Evolutionary conservation across 1,140 invertebrate species (phyloP).

Genomic region (Druon quercuslanigerum): DNA sequence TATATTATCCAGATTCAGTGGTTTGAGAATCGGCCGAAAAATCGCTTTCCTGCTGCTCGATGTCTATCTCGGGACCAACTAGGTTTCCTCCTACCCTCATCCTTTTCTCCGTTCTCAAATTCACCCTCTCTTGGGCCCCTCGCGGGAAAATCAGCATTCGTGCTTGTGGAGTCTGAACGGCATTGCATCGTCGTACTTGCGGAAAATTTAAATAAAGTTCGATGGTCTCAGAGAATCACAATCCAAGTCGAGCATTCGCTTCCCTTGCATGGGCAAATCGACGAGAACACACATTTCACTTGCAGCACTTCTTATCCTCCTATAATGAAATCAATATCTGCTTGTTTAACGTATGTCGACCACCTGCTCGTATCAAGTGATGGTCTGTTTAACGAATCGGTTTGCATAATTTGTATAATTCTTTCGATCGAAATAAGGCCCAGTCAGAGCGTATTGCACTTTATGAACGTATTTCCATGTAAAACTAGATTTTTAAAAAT

Average conservation of each 20-base stretch:
- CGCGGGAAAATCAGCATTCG: slow-evolving; percentile 41
- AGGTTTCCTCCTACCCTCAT: neutral
- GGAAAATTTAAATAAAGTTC: slow-evolving; percentile 41
- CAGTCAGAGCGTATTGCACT: no score
- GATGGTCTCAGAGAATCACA: slow-evolving; percentile 36
- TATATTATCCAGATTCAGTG: slow-evolving; percentile 19
- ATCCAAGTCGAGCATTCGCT: slow-evolving; percentile 37
- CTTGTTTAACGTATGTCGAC: neutral
- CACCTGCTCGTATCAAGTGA: neutral
- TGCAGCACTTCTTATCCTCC: slow-evolving; percentile 16
- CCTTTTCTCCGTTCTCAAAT: slow-evolving; percentile 9
- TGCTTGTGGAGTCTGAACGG: slow-evolving; percentile 13
- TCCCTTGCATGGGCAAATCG: slow-evolving; percentile 40
- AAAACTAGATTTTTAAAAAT: no score
- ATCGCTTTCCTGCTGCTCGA: slow-evolving; percentile 24
- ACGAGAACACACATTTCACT: slow-evolving; percentile 38
- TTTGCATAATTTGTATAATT: neutral
- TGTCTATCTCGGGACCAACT: slow-evolving; percentile 20
- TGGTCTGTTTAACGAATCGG: neutral
- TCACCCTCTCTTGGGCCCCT: slow-evolving; percentile 7
- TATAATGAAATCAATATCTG: slow-evolving; percentile 24
- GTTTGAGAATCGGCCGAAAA: slow-evolving; percentile 15
- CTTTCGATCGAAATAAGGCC: neutral
- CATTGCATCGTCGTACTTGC: neutral
- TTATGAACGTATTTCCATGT: no score